Base-by-base conservation (phyloP, 2,888 invertebrate species). In the Cephus pygmeus region DNA sequence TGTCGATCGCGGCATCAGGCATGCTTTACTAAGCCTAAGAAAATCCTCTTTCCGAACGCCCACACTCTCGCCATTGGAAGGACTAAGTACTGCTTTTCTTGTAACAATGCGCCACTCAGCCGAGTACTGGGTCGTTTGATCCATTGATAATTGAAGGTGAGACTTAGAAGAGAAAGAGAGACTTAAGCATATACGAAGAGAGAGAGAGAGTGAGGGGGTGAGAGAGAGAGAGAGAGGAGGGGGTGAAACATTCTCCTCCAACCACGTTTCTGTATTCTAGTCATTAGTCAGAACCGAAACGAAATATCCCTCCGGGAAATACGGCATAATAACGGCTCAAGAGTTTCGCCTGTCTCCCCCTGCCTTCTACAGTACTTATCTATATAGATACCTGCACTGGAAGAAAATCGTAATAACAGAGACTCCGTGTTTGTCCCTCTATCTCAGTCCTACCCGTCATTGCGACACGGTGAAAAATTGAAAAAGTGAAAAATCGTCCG, bases 251-350 rank as follows among this genome's bases (percentile, higher is more conserved):
- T 76, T 77, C 76, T 73, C 77, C 73, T 69, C 69, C 76, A 71
- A 69, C 68, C 73, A 35, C 69, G 77, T 56, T 40, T 40, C 40
- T 23, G 23, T 40, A 40, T 23, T 40, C 40, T 75, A 76, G 78
- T 81, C 78, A 80, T 80, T 81, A 78, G 78, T 73, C 74, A 78
- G 74, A 78, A 81, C 80, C 84, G 78, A 83, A 85, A 83, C 80
- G 79, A 85, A 86, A 86, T 83, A 85, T 87, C 82, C 84, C 88
- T 82, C 79, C 79, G 86, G 85, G 86, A 86, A 88, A 86, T 86
- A 84, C 83, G 76, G 82, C 81, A 82, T 85, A 85, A 88, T 87
- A 83, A 84, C 81, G 78, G 79, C 75, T 33, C 71, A 34, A 69
- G 31, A 30, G 71, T 30, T 34, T 69, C 71, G 31, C 12, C 4